Conservation (phyloP, 2,888 invertebrate genomes). For the Pandemis heparana region DNA sequence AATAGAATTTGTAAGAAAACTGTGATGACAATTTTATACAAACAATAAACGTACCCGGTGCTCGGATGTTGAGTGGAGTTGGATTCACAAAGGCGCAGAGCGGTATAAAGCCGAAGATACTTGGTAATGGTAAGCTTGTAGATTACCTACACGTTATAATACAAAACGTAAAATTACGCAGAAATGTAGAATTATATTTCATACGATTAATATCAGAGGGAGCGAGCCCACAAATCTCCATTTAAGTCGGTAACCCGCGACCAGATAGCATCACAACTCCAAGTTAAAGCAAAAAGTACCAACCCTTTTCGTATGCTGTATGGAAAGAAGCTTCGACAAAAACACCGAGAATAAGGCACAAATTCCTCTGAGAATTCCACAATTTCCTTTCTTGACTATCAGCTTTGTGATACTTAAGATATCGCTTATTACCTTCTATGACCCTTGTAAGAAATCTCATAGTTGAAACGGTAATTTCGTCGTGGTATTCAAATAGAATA, state of each 20-base stretch:
- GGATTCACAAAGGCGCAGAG: background rate
- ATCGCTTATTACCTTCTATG: constrained; percentile 49
- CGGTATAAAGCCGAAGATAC: background rate
- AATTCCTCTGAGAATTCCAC: constrained; percentile 30
- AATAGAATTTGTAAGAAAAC: background rate
- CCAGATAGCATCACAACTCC: constrained; percentile 54
- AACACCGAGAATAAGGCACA: constrained; percentile 28
- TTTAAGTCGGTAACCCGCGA: constrained; percentile 54
- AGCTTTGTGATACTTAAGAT: constrained; percentile 52
- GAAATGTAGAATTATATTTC: constrained; percentile 53
- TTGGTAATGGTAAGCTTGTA: background rate
- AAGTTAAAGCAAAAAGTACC: constrained; percentile 49
- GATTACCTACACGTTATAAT: constrained; percentile 37
- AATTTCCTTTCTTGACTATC: constrained; percentile 48
- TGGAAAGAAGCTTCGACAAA: constrained; percentile 40
- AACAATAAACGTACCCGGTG: background rate
- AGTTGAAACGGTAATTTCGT: constrained; percentile 36
- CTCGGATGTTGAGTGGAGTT: too few species aligned
- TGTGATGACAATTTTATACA: background rate
- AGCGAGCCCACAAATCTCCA: constrained; percentile 59
- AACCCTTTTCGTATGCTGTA: constrained; percentile 49
- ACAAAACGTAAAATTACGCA: constrained; percentile 47
- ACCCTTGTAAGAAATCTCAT: constrained; percentile 43
- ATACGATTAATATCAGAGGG: constrained; percentile 54
- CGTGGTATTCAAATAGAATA: constrained; percentile 40